Evolutionary conservation across 2,888 invertebrate species (phyloP).

Genomic region (Ditylenchus weischeri): DNA sequence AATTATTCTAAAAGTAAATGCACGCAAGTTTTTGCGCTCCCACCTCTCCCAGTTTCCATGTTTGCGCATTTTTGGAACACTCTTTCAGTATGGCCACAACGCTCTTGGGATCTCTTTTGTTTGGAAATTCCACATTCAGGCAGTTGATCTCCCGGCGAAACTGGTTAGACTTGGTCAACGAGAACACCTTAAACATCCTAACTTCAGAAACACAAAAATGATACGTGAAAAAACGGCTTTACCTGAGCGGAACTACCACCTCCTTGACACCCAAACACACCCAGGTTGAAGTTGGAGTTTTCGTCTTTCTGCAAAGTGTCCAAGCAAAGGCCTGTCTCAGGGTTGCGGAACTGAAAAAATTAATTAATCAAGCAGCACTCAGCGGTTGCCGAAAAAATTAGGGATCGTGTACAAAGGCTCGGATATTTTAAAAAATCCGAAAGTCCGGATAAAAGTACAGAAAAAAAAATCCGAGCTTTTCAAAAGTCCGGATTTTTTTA

Average conservation of each 20-base stretch:
- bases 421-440: too few relatives aligned
- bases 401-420: too few relatives aligned
- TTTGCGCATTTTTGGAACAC: conserved; percentile 12
- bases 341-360: conserved; percentile 34
- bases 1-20: too few relatives aligned
- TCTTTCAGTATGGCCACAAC: neutral
- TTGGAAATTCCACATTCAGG: conserved; percentile 31
- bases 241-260: conserved; percentile 55
- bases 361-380: neutral
- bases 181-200: conserved; percentile 49
- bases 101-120: neutral
- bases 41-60: conserved; percentile 19
- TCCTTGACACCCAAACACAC: conserved; percentile 49
- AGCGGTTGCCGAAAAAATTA: too few relatives aligned
- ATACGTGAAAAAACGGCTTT: neutral
- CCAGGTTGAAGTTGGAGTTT: conserved; percentile 24
- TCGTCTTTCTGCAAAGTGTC: conserved; percentile 56
- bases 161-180: conserved; percentile 46
- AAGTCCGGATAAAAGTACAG: too few relatives aligned
- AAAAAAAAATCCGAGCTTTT: too few relatives aligned
- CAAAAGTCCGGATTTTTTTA: too few relatives aligned
- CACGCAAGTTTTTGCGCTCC: too few relatives aligned
- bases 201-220: too few relatives aligned
- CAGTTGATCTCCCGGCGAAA: conserved; percentile 56
- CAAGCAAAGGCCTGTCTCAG: conserved; percentile 40